Evolutionary conservation across 2,113 vertebrate genomes (phyloP).

Genomic region (Kryptolebias marmoratus): DNA sequence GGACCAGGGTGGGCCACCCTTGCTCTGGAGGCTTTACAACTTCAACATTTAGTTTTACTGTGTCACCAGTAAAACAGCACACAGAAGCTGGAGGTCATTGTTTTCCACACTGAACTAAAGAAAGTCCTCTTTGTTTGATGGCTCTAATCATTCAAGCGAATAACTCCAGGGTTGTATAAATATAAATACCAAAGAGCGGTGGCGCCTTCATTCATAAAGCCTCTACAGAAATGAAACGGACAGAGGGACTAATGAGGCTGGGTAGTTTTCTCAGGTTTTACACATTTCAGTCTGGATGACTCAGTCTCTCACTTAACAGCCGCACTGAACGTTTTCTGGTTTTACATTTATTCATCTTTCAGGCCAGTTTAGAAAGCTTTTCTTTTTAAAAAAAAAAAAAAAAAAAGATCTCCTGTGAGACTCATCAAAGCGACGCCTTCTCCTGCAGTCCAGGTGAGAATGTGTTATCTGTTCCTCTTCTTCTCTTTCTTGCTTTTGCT

Average conservation of each 20-base stretch:
- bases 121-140: background rate
- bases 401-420: background rate
- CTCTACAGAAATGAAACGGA: no score
- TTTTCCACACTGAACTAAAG: background rate
- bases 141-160: background rate
- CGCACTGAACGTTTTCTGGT: background rate
- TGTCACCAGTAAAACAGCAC: background rate
- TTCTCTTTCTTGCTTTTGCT: conserved; percentile 88
- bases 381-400: no score
- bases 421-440: background rate
- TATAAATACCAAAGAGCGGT: background rate
- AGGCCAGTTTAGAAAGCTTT: no score
- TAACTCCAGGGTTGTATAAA: conserved; percentile 22
- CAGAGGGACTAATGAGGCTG: no score
- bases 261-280: no score
- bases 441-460: background rate
- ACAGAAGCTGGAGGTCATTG: background rate
- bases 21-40: background rate
- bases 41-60: background rate
- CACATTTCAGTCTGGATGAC: no score
- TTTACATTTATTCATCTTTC: background rate
- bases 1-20: no score
- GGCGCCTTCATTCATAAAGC: conserved; percentile 20
- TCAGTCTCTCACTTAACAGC: no score
- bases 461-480: conserved; percentile 84